Conservation (phyloP, 2,797 vertebrate species). For the Bradypodion pumilum region DNA sequence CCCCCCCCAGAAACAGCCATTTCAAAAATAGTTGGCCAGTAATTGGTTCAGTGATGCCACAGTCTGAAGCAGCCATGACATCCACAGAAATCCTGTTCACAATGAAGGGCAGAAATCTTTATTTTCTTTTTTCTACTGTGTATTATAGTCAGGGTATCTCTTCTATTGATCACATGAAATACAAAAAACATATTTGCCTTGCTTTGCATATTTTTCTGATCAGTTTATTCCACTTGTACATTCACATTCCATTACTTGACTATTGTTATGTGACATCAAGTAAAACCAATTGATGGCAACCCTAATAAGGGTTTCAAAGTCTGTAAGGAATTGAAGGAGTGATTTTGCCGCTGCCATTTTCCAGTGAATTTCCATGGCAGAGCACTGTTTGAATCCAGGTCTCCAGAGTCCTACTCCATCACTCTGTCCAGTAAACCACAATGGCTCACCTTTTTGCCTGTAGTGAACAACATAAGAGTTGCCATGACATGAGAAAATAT, state of each 20-base stretch:
- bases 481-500: background rate
- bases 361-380: too few relatives aligned
- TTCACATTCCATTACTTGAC: too few relatives aligned
- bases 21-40: background rate
- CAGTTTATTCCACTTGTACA: background rate
- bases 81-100: background rate
- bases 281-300: too few relatives aligned
- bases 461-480: background rate
- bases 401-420: too few relatives aligned
- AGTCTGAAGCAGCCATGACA: background rate
- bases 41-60: background rate
- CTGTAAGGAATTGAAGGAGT: too few relatives aligned
- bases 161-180: background rate
- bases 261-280: too few relatives aligned
- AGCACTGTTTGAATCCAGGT: too few relatives aligned
- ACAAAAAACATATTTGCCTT: background rate
- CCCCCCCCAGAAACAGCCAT: background rate
- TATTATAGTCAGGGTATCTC: background rate
- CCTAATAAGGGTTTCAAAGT: too few relatives aligned
- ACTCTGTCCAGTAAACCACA: too few relatives aligned
- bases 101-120: background rate
- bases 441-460: background rate
- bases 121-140: constrained; percentile 5
- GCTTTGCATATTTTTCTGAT: background rate
- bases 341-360: too few relatives aligned